Base-by-base conservation (phyloP, 2,797 vertebrate species). In the Acrossocheilus fasciatus region DNA sequence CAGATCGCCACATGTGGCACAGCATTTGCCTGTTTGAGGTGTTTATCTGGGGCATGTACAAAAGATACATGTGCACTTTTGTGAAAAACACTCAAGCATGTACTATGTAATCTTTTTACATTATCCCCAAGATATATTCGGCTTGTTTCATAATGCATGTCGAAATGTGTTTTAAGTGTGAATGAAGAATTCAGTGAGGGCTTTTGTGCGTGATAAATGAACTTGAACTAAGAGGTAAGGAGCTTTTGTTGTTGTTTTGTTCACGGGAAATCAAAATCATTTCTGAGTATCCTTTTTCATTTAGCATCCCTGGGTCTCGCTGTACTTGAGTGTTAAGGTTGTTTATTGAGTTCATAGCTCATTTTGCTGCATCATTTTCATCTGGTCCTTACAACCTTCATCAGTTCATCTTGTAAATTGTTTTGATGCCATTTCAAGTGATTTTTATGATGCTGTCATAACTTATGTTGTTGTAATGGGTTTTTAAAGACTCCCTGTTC, bases 401-500 rank as follows among this genome's bases (percentile, higher is more conserved):
- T 66, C 70, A n/a, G 26, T 78, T 23, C n/a, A 12, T 73, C 30
- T 34, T 81, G 70, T 81, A 75, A 84, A 87, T 34, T 45, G 47
- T 64, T 83, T 54, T 72, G 47, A 85, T 36, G 64, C 59, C 70
- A 81, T 23, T 52, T 81, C 8, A 64, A 72, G 36, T 73, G 4
- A 57, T 74, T 88, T 84, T 81, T 81, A 43, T 82, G 70, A 76
- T 50, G 80, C 68, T 68, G 52, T 79, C 43, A 47, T 59, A 6
- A 66, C 41, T 76, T 68, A 30, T 54, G 70, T 45, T 75, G 78
- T 69, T 81, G 20, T 64, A 88, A 85, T 77, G 72, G 9, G 43
- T 23, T 84, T 85, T 82, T 88, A 85, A 85, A 70, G 72, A 85
- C 59, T 50, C 39, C 8, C 18, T 26, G 50, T 52, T 82, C 17